Conservation (phyloP, 2,113 vertebrate genomes). For the Grallaria varia region DNA sequence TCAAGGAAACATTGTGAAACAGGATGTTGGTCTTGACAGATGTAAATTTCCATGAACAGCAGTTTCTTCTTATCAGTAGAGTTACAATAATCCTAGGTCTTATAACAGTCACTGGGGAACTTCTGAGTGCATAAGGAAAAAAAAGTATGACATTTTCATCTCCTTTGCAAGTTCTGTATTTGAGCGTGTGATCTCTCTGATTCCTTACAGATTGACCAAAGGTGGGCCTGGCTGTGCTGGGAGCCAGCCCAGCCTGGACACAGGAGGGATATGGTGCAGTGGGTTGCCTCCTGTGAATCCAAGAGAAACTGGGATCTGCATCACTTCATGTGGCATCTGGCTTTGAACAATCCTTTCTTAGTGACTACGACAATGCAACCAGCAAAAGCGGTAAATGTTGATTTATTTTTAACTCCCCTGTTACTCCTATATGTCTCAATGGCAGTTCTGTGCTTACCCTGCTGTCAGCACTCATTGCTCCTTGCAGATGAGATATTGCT, state of each 20-base stretch:
- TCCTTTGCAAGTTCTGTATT: neutral
- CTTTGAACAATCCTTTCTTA: neutral
- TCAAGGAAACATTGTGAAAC: neutral
- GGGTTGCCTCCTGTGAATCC: neutral
- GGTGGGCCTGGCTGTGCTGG: neutral
- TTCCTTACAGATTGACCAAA: neutral
- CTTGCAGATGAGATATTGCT: accelerated
- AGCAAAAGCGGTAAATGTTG: neutral
- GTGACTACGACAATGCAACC: neutral
- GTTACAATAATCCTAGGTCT: neutral
- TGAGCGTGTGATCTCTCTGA: neutral
- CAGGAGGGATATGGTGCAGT: too few relatives aligned
- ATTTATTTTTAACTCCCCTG: neutral
- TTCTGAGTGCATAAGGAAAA: neutral
- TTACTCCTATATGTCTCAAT: neutral
- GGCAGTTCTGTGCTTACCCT: neutral
- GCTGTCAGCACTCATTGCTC: neutral
- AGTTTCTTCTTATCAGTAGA: neutral
- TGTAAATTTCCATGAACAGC: neutral
- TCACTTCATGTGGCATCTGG: neutral
- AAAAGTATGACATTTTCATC: neutral
- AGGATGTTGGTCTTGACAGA: neutral
- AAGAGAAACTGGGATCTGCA: neutral
- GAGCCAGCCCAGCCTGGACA: neutral
- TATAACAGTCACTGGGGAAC: neutral